Evolutionary conservation across 2,113 vertebrate genomes (phyloP), one percentile per base, ranked within the genome.

Genomic region (Scomber colias): DNA sequence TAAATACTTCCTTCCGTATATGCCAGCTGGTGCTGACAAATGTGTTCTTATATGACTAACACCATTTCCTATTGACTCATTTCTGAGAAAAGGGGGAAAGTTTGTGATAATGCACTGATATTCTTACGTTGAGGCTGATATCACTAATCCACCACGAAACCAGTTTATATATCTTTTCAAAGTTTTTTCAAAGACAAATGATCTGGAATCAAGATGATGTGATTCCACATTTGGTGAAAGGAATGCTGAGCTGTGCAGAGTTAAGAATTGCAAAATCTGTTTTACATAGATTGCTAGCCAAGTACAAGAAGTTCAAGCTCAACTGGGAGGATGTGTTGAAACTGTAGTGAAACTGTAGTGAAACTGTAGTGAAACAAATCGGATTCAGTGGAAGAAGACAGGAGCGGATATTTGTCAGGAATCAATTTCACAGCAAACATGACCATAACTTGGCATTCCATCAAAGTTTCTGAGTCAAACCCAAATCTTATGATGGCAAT

Each of bases 371-470:
- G 11, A 35, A 48, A 44, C n/a, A 0, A 50, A 24, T 3, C 4
- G 12, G 8, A 13, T 48, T 64, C 21, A 51, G 59, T 73, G 56
- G n/a, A 63, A 67, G 46, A 14, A 75, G 27, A 66, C 4, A 50
- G 3, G 9, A 62, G 27, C 9, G 10, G 4, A 19, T 0, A 0
- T 64, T 51, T 3, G 51, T 46, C 19, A 54, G 82, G 4, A 77
- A 75, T 51, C 60, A 2, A 69, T 53, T 77, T 64, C 48, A 30
- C 61, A 57, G 49, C 16, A 46, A 60, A 67, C 8, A 19, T 10
- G 1, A 44, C 11, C 14, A 9, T 64, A 9, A 40, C 9, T 49
- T 68, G 62, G 31, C 4, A 19, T 45, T 63, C 15, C 30, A 56
- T 19, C 8, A 48, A 10, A 63, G 8, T 3, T 27, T 21, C 11